These are phyloP conservation scores for Crax fasciolata DNA, from an alignment of 2,797 vertebrate genomes.

Conservation along the genomic window DNA sequence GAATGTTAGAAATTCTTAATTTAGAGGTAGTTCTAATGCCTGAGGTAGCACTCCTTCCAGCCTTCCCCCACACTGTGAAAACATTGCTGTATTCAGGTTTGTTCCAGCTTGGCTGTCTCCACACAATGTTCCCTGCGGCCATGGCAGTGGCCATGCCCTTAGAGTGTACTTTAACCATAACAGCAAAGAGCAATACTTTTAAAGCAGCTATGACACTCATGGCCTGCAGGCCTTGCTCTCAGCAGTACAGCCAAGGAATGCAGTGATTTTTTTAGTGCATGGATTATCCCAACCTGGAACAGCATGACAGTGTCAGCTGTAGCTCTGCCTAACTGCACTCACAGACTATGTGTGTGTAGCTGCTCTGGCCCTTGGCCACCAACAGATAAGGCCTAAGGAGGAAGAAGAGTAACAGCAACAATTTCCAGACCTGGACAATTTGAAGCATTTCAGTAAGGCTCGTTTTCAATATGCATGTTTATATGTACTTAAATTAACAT, in stretches of 20 bases:
- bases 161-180: neutral
- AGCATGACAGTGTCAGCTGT: neutral
- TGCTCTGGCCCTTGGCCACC: neutral
- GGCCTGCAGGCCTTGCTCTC: neutral
- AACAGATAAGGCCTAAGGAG: neutral
- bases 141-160: neutral
- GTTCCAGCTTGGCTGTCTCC: neutral
- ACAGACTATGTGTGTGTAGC: neutral
- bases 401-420: neutral
- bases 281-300: neutral
- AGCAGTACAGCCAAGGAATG: neutral
- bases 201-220: neutral
- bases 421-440: neutral
- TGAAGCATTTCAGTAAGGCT: neutral
- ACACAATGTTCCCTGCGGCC: accelerated
- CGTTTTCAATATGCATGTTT: neutral
- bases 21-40: neutral
- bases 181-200: neutral
- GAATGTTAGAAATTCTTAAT: neutral
- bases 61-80: neutral
- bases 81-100: accelerated
- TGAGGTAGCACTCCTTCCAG: neutral
- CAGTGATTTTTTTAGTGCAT: neutral
- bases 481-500: neutral
- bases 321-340: neutral